Percentiles rank a stretch among this genome's conserved stretches.
Conservation (phyloP, 2,797 vertebrate species). For the Setipinna tenuifilis region DNA sequence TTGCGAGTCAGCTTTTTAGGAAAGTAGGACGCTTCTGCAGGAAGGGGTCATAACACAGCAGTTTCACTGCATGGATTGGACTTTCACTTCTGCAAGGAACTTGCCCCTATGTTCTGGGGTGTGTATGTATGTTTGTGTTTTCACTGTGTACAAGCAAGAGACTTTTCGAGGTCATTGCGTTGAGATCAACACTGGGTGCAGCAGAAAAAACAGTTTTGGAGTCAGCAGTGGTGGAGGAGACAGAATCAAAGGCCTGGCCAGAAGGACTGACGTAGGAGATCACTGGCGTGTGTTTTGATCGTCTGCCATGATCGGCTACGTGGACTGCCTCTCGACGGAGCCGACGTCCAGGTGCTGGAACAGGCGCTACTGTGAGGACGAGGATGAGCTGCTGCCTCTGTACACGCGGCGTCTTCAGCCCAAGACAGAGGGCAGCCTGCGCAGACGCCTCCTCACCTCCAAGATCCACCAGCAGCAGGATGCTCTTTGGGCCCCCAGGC, state of each 20-base stretch:
- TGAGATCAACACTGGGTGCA: background rate
- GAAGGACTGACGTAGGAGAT: background rate
- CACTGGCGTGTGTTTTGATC: background rate
- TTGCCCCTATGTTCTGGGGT: background rate
- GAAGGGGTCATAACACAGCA: background rate
- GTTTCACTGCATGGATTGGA: constrained; percentile 5
- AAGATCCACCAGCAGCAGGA: constrained; percentile 58
- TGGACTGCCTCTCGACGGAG: constrained; percentile 54
- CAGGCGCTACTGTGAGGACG: constrained; percentile 54
- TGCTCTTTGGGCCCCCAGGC: constrained; percentile 43
- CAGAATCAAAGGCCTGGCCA: background rate
- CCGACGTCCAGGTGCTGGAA: constrained; percentile 52
- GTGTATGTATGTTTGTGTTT: background rate
- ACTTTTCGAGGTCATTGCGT: background rate
- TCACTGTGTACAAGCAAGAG: background rate
- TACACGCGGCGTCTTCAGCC: constrained; percentile 45
- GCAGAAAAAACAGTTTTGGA: background rate
- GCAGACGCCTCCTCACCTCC: constrained; percentile 52
- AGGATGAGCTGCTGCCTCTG: constrained; percentile 59
- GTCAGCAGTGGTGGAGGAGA: background rate
- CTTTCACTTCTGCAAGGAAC: constrained; percentile 13
- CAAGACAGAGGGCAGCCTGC: constrained; percentile 53
- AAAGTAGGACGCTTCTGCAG: background rate
- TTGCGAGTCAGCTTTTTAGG: background rate
- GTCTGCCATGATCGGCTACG: constrained; percentile 50